Evolutionary conservation across 2,797 vertebrate genomes (phyloP), one percentile per base, ranked within the genome.

Genomic region (Gorsachius magnificus): DNA sequence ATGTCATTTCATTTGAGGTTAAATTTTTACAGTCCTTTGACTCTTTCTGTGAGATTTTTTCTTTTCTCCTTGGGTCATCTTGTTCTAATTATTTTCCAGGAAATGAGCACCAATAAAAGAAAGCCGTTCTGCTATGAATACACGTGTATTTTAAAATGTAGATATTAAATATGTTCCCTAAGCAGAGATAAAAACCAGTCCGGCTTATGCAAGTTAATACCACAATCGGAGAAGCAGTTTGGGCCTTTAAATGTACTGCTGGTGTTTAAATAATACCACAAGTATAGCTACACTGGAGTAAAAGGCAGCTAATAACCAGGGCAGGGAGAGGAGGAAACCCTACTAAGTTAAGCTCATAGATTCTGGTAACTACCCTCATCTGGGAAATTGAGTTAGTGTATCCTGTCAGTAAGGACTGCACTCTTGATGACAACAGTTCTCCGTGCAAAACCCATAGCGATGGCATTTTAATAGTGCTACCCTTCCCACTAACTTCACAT

Each of bases 71-170:
- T 58, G 36, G 16, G 71, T 90, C 87, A 82, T 66, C 93, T 96
- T 95, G 85, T 88, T 95, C 70, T 87, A 93, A 95, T 95, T 95
- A 94, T 79, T 91, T 92, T 70, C 70, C 77, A 89, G 93, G 89
- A 96, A 96, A 94, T 87, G 83, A 95, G 85, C 81, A 29, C 69
- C 19, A 84, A 66, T 96, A 94, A 94, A 97, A 96, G 61, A 83
- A 93, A 94, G 83, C 76, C 45, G 75, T 95, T 86, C 72, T 93
- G 60, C 68, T 93, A 75, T 61, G 90, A 91, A 85, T 93, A 90
- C 91, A 82, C 0, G 1, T 71, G 79, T 91, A 84, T 84, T 92
- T 84, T 70, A 77, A 95, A 94, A 87, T 45, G 48, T 26, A 56
- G 86, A 70, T 87, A 94, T 95, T 94, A 89, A 95, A 79, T 86